A percentile compares a stretch with the other conserved stretches of the same genome.
Conservation (phyloP, 2,113 vertebrate species). For the Cnemophilus loriae region DNA sequence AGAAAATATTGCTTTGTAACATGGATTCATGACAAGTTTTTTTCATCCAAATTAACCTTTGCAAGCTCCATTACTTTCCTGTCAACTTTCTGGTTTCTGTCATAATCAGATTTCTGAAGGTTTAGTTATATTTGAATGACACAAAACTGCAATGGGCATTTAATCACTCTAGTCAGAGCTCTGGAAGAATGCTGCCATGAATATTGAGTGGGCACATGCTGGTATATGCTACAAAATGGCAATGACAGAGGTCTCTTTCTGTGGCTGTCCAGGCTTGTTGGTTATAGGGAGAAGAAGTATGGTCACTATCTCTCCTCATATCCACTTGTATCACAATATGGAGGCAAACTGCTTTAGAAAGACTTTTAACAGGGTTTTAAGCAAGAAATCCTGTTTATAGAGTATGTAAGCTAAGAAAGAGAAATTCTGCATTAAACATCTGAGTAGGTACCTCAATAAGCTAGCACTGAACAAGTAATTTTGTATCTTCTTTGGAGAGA, state of each 20-base stretch:
- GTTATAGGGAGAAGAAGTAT: neutral
- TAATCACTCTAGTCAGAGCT: neutral
- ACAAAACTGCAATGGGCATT: neutral
- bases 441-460: neutral
- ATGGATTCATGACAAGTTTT: constrained; percentile 1
- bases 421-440: neutral
- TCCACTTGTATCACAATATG: neutral
- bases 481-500: neutral
- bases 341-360: neutral
- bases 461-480: neutral
- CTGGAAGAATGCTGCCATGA: neutral
- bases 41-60: constrained; percentile 50
- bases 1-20: constrained; percentile 35
- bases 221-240: neutral
- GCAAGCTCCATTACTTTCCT: constrained; percentile 26
- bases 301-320: neutral
- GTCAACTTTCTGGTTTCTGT: constrained; percentile 8
- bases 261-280: neutral
- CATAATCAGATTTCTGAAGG: constrained; percentile 38
- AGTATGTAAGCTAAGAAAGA: neutral
- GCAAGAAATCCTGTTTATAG: neutral
- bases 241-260: neutral
- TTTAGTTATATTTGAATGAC: neutral
- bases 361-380: neutral
- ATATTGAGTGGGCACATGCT: neutral